These are phyloP conservation scores for Isaurus tuberculatus DNA, from an alignment of 92 coral and sea anemone genomes.

Conservation along the genomic window DNA sequence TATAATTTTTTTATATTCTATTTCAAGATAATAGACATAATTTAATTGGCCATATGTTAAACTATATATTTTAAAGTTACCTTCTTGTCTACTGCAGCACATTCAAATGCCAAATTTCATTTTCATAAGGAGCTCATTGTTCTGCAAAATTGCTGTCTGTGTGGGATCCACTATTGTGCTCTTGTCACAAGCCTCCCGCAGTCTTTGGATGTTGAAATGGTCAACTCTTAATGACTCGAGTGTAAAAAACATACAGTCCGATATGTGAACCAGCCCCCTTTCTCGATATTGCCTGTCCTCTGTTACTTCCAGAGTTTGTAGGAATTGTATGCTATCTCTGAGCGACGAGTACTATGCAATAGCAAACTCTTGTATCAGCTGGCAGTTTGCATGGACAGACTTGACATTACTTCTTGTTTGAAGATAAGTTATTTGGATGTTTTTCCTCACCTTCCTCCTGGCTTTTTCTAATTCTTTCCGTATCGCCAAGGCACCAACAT, in stretches of 20 bases:
- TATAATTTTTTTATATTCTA: too few species aligned
- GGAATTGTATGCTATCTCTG: background rate
- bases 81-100: slow-evolving; percentile 9
- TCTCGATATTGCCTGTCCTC: slow-evolving; percentile 45
- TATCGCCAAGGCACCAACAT: slow-evolving; percentile 49
- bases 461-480: slow-evolving; percentile 25
- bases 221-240: slow-evolving; percentile 1
- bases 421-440: slow-evolving; percentile 2
- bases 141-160: background rate
- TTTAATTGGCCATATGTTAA: background rate
- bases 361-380: slow-evolving; percentile 18
- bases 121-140: background rate
- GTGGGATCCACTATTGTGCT: background rate
- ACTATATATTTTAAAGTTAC: background rate
- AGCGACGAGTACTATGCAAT: slow-evolving; percentile 40
- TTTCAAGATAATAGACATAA: background rate
- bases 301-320: slow-evolving; percentile 38
- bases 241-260: slow-evolving; percentile 40
- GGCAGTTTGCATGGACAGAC: slow-evolving; percentile 30
- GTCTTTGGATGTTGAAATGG: slow-evolving; percentile 13
- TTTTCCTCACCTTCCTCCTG: slow-evolving; percentile 23
- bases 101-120: background rate
- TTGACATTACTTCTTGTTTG: slow-evolving; percentile 19
- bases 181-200: background rate
- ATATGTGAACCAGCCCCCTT: slow-evolving; percentile 43